Conservation (phyloP, 2,888 invertebrate genomes). For the Tubulanus polymorphus region DNA sequence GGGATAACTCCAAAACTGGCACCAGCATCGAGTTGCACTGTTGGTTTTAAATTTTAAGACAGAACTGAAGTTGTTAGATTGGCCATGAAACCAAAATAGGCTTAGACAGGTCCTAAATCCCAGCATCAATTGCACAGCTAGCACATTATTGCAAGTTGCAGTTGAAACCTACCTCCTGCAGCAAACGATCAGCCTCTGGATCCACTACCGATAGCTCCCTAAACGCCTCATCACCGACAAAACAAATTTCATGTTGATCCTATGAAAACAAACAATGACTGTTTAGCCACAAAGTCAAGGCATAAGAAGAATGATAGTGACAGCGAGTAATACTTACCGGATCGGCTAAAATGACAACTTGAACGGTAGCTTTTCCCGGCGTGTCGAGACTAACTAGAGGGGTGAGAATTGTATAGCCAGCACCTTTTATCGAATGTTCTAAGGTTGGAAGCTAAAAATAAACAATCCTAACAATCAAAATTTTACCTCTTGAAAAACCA, state of each 20-base stretch:
- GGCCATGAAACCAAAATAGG: too few species aligned
- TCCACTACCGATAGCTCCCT: constrained; percentile 81
- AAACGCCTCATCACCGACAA: constrained; percentile 95
- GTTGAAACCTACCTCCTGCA: constrained; percentile 60
- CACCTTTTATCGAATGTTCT: constrained; percentile 68
- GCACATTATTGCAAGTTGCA: neutral
- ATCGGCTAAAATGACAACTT: constrained; percentile 93
- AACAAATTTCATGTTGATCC: constrained; percentile 97
- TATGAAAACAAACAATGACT: constrained; percentile 42
- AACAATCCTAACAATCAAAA: too few species aligned
- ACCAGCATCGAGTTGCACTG: too few species aligned
- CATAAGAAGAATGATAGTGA: neutral
- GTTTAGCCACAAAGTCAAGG: neutral
- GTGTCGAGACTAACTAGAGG: constrained; percentile 90
- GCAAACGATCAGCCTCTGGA: constrained; percentile 71
- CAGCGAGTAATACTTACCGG: constrained; percentile 63
- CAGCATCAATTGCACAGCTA: neutral
- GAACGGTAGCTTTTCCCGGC: constrained; percentile 93
- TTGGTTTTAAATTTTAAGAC: too few species aligned
- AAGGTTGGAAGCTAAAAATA: constrained; percentile 70
- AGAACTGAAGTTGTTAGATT: too few species aligned
- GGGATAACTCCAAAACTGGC: too few species aligned
- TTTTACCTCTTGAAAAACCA: too few species aligned
- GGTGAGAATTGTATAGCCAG: constrained; percentile 74
- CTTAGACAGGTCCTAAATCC: neutral